These are phyloP conservation scores for Anticlea derivata DNA, from an alignment of 2,888 invertebrate genomes.

Conservation along the genomic window DNA sequence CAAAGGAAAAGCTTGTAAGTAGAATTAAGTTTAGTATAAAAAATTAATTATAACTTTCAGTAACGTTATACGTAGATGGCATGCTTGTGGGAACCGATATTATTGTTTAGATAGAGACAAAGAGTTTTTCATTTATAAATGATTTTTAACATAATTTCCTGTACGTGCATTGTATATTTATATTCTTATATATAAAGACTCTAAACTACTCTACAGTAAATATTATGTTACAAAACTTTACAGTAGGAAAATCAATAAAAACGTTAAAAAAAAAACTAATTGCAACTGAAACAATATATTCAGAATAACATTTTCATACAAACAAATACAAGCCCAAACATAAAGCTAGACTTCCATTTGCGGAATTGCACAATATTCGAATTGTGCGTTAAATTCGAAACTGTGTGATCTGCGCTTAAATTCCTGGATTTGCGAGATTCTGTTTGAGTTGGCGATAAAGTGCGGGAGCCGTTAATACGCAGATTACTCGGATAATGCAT, in stretches of 20 bases:
- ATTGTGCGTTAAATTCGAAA: slow-evolving; percentile 29
- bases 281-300: slow-evolving; percentile 11
- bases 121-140: neutral
- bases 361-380: slow-evolving; percentile 36
- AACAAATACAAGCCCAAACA: slow-evolving; percentile 14
- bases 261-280: neutral
- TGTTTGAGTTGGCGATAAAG: slow-evolving; percentile 30
- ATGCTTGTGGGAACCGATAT: slow-evolving; percentile 1
- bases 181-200: too few species aligned
- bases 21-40: slow-evolving; percentile 62
- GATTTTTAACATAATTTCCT: too few species aligned
- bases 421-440: slow-evolving; percentile 33
- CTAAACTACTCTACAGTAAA: too few species aligned
- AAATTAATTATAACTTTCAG: slow-evolving; percentile 49
- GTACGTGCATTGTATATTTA: too few species aligned
- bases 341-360: slow-evolving; percentile 28
- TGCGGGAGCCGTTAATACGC: slow-evolving; percentile 23
- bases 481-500: slow-evolving; percentile 27
- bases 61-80: slow-evolving; percentile 16
- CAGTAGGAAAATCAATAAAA: too few species aligned
- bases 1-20: slow-evolving; percentile 60
- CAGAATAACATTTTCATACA: slow-evolving; percentile 14
- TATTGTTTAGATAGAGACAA: neutral
- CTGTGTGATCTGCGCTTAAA: slow-evolving; percentile 35
- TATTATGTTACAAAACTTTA: too few species aligned